Conservation (phyloP, 2,888 invertebrate species). For the Archips xylosteana region DNA sequence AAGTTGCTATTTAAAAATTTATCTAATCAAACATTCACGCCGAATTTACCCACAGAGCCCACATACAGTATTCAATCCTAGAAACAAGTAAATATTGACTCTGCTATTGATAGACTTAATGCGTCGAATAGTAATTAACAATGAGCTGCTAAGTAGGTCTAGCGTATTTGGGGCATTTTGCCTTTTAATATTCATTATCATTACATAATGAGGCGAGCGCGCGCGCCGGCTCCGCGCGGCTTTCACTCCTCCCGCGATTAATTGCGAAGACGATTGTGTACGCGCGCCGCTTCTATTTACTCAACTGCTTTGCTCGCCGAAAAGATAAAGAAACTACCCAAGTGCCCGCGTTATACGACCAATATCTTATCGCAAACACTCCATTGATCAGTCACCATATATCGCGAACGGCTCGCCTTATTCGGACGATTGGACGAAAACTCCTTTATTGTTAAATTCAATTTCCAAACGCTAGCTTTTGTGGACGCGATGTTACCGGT, state of each 20-base stretch:
- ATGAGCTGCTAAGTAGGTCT: conserved; percentile 60
- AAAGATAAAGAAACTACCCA: conserved; percentile 81
- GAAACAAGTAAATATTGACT: conserved; percentile 57
- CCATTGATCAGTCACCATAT: conserved; percentile 82
- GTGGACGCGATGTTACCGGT: conserved; percentile 80
- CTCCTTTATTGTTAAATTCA: conserved; percentile 82
- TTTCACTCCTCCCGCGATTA: conserved; percentile 81
- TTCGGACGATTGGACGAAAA: conserved; percentile 72
- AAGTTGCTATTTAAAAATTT: background rate
- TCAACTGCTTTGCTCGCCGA: conserved; percentile 80
- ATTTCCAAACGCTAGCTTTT: conserved; percentile 72
- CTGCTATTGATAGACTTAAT: conserved; percentile 21
- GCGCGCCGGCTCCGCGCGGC: conserved; percentile 65
- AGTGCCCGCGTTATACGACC: conserved; percentile 69
- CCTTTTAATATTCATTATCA: conserved; percentile 82
- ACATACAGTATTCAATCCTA: conserved; percentile 15
- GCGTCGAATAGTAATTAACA: conserved; percentile 54
- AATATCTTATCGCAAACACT: conserved; percentile 81
- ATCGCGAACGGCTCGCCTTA: conserved; percentile 80
- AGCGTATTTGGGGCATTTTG: conserved; percentile 73
- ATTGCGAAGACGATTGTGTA: conserved; percentile 79
- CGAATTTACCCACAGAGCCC: background rate
- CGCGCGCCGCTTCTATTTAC: conserved; percentile 75
- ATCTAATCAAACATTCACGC: background rate
- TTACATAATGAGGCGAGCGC: conserved; percentile 74